Evolutionary conservation across 1,140 invertebrate genomes (phyloP), one percentile per base, ranked within the genome.

Genomic region (Piezodorus guildinii): DNA sequence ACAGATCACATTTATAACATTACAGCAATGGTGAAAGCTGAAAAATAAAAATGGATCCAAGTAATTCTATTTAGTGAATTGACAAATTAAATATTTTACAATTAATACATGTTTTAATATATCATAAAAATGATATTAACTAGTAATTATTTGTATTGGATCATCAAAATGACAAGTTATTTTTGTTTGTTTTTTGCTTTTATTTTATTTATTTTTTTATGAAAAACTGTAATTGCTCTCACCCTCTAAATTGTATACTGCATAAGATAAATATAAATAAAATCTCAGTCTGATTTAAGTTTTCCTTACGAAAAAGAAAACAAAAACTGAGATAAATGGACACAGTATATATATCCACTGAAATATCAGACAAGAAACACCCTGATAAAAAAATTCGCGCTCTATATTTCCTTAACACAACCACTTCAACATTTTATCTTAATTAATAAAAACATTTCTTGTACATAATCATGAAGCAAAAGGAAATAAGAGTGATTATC

Each of bases 91-190:
- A 62, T 62, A 51, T 39, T 62, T 62, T 62, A 52, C 49, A 51
- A 62, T 27, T 51, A 54, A 52, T 52, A 62, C 62, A 62, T 27
- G 4, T 39, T 60, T 60, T 12, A 25, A 16, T 12, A 62, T 62
- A 52, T 51, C 45, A 51, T 62, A 62, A 62, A 62, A 62, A 54
- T 62, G 45, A 62, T 62, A 21, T 51, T 62, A 52, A 60, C 62
- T 62, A 62, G 43, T 52, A 51, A 39, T 39, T 39, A 60, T 61
- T 61, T 39, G 9, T 60, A 45, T 23, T 45, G n/a, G 19, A 44
- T 61, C 21, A 45, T 61, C 17, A 61, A 45, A 61, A 61, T 60
- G 58, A 34, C 58, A 60, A 46, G 44, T 44, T 39, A 39, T 39
- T 39, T 39, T 39, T 39, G 21, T 21, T 45, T 61, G 19, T 45